Base-by-base conservation (phyloP, 2,888 invertebrate genomes). In the Melitaea athalia region DNA sequence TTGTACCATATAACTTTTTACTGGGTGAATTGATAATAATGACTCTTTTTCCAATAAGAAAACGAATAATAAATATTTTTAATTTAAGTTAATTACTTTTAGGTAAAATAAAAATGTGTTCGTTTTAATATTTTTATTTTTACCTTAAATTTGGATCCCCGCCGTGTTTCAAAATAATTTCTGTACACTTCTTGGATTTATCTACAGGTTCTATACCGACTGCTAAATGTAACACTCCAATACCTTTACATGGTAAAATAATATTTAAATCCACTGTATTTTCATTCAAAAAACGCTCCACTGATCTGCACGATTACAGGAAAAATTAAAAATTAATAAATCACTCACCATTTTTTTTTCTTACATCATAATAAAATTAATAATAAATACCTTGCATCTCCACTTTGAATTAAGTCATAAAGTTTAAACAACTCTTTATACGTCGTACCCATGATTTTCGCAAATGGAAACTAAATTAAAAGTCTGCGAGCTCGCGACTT, bases 151-250 rank as follows among this genome's bases (percentile, higher is more conserved):
- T 97, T 2, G 97, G 96, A 88, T 97, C 92, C 59, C 95, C 96
- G 72, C 94, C 95, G 86, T 95, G 88, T 75, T 94, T 93, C 31
- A 97, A 84, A 74, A 97, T 94, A n/a, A 96, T 80, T 79, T 94
- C 93, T 0, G 95, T 94, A 62, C 95, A 94, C 79, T 95, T 89
- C 75, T 89, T 89, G 0, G 96, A 95, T 78, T 95, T 94, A 24
- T 93, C 87, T 64, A 93, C 85, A 14, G 95, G 95, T 61, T 95
- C 94, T 83, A 95, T 94, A 1, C 97, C 97, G 55, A 96, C 95
- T 0, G 95, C 95, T 76, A 96, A 93, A 80, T 97, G 97, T 76
- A 97, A 93, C 0, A 97, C 94, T 0, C 96, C 94, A 60, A 97
- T 94, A 74, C 96, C 96, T 78, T 95, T 94, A 59, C 94, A 94